Conservation (phyloP, 1,140 invertebrate species). For the Oscheius sp. region DNA sequence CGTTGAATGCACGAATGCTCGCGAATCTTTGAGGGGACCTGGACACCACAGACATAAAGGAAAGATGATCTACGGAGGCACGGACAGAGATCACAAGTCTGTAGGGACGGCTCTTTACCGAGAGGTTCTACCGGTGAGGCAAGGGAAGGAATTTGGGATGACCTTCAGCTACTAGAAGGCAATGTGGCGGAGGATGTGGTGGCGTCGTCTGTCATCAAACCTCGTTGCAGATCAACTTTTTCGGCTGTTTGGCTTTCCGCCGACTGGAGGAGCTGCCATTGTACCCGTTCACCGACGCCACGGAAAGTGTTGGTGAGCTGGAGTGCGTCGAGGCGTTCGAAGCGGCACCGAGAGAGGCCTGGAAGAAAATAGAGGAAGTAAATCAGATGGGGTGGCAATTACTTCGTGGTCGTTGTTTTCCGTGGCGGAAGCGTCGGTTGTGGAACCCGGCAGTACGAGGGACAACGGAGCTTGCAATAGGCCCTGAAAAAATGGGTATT, state of each 20-base stretch:
- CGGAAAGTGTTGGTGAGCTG: neutral
- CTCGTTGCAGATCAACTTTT: neutral
- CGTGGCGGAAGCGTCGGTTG: neutral
- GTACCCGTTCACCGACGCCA: neutral
- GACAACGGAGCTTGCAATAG: neutral
- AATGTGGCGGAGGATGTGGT: too few species aligned
- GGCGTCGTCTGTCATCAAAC: constrained; percentile 13
- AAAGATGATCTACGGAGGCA: neutral
- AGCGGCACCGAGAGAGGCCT: neutral
- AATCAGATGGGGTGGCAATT: neutral
- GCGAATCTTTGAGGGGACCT: too few species aligned
- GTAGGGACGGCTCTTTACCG: neutral
- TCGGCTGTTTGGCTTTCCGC: neutral
- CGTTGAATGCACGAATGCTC: too few species aligned
- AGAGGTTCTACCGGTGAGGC: neutral
- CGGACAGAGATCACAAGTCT: neutral
- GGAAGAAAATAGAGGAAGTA: too few species aligned
- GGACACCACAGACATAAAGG: too few species aligned
- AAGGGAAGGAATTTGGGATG: neutral
- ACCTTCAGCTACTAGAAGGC: neutral
- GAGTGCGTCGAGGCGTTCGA: neutral
- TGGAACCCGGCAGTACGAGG: neutral
- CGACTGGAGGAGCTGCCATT: neutral
- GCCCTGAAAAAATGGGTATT: neutral
- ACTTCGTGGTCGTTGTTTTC: constrained; percentile 1